Base-by-base conservation (phyloP, 1,140 invertebrate species). In the Trichonephila clavipes region DNA sequence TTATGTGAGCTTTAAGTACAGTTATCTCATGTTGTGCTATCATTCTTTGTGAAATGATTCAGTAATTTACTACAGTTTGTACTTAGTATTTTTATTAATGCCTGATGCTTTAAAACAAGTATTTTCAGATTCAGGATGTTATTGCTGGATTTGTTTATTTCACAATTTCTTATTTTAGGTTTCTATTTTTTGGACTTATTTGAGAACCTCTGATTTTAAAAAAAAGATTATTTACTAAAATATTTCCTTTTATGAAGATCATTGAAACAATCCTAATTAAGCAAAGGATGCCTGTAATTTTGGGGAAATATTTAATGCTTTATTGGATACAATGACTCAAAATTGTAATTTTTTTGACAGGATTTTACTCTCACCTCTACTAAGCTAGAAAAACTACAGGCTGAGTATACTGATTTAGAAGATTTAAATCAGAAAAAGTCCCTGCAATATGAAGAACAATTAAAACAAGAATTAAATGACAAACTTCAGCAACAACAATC, bases 321-420 rank as follows among this genome's bases (percentile, higher is more conserved):
- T 59, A 12, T 58, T 16, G 12, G 5, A 59, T 85, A 12, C 51
- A 59, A 24, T 58, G 5, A 85, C 34, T 58, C 61, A 88, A 93
- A 81, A 88, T 88, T 44, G 8, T 88, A 88, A 59, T 62, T 93
- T 93, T 88, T 82, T 93, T 40, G 40, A 88, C 92, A 93, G 92
- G 92, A 93, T 16, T 28, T 77, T 82, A 69, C n/a, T 51, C 14
- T 14, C 28, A 44, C 21, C 18, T 69, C 40, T 51, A 44, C 58
- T 34, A 34, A 88, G n/a, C 7, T 81, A 28, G 86, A 88, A 81
- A 93, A 62, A 81, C 28, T 93, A 40, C 62, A 88, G 21, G 40
- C 19, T 59, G 66, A 66, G 16, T 34, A 81, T 62, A 18, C 28
- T 40, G 92, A 93, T 81, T 88, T 81, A 61, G 61, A 81, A 61